These are phyloP conservation scores for Ptiloglossa arizonensis DNA, from an alignment of 1,140 invertebrate genomes.

Conservation along the genomic window DNA sequence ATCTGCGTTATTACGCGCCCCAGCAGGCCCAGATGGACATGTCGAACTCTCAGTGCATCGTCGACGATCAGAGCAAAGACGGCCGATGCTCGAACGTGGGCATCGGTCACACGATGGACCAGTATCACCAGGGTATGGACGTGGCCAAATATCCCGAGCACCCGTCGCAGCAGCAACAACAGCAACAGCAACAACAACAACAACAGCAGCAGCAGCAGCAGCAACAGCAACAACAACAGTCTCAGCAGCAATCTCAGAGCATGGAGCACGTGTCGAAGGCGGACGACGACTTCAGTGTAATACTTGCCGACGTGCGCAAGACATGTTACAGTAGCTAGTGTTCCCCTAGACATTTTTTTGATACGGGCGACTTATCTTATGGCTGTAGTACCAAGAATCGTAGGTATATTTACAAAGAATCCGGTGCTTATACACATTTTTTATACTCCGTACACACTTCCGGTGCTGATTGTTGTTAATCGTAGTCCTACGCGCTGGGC, in stretches of 20 bases:
- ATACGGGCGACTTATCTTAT: constrained; percentile 1
- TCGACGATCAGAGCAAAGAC: constrained; percentile 76
- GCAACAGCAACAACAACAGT: constrained; percentile 78
- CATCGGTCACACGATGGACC: constrained; percentile 73
- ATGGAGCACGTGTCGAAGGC: constrained; percentile 83
- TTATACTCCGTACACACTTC: constrained; percentile 7
- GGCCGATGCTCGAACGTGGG: constrained; percentile 70
- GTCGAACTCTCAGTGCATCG: constrained; percentile 76
- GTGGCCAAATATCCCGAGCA: constrained; percentile 79
- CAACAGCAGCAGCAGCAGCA: constrained; percentile 81
- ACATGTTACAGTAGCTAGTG: constrained; percentile 91
- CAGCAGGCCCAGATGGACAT: constrained; percentile 77
- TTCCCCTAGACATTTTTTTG: constrained; percentile 31
- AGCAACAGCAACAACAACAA: constrained; percentile 69
- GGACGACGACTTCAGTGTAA: constrained; percentile 93
- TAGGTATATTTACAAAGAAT: constrained; percentile 29
- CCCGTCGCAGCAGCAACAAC: constrained; percentile 77
- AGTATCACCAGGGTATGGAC: constrained; percentile 77
- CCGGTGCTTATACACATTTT: constrained; percentile 50
- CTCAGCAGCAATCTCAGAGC: constrained; percentile 72
- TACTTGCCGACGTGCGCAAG: constrained; percentile 91
- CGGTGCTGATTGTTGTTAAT: constrained; percentile 20
- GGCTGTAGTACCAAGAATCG: constrained; percentile 20
- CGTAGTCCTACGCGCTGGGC: not conserved
- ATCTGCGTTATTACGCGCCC: constrained; percentile 75